These are phyloP conservation scores for Hyposmocoma kahamanoa DNA, from an alignment of 1,140 invertebrate species.

Conservation along the genomic window DNA sequence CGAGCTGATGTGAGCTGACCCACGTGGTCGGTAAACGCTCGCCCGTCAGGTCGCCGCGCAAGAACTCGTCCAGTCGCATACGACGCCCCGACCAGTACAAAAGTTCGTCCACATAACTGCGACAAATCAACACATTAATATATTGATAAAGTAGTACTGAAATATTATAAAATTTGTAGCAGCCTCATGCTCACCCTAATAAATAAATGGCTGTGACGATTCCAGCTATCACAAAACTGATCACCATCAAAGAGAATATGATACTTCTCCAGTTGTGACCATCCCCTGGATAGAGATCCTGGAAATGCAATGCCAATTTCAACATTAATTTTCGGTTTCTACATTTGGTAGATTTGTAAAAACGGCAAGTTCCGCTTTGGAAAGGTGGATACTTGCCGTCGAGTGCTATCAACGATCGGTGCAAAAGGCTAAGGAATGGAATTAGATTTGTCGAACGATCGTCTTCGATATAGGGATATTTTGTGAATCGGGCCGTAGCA, in stretches of 20 bases:
- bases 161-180: too few species aligned
- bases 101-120: constrained; percentile 87
- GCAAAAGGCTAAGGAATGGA: constrained; percentile 8
- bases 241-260: constrained; percentile 88
- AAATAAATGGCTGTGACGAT: constrained; percentile 90
- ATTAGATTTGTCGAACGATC: constrained; percentile 20
- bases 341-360: neutral
- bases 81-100: constrained; percentile 88
- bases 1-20: constrained; percentile 85
- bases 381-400: neutral
- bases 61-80: constrained; percentile 86
- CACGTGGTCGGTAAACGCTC: constrained; percentile 83
- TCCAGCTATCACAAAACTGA: constrained; percentile 87
- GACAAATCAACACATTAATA: too few species aligned
- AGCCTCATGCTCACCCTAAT: constrained; percentile 81
- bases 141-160: too few species aligned
- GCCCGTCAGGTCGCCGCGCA: constrained; percentile 83
- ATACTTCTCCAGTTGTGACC: constrained; percentile 91
- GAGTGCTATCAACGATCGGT: neutral
- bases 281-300: constrained; percentile 84
- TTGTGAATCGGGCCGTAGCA: constrained; percentile 12
- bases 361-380: neutral
- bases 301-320: constrained; percentile 11
- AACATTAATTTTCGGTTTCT: neutral
- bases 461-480: constrained; percentile 11